Base-by-base conservation (phyloP, 1,140 invertebrate species). In the Cylas formicarius region DNA sequence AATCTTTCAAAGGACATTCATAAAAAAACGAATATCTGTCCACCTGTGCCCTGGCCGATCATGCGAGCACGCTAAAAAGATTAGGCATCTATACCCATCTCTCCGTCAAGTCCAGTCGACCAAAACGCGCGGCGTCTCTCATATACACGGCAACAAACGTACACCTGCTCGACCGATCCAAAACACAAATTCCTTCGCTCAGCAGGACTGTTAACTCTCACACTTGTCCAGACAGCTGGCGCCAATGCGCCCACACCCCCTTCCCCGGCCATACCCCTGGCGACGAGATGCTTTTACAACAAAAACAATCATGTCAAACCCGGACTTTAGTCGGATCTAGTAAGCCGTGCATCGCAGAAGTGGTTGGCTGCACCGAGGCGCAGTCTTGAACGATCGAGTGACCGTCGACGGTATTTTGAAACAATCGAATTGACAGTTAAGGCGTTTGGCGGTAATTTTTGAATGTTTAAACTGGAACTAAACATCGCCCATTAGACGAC, bases 181-280 rank as follows among this genome's bases (percentile, higher is more conserved):
- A 48, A n/a, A n/a, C n/a, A n/a, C 45, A 48, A 48, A 48, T 48
- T 48, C 45, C 45, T 48, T 48, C 45, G n/a, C n/a, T 37, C 45
- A 41, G 45, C 45, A 33, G 45, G 45, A 41, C 45, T 41, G 51
- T 53, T 53, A 53, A 48, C 47, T 53, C 51, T 53, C 51, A 53
- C 51, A 53, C 51, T 53, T 53, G 46, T 48, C 52, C 52, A 54
- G 52, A 54, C 52, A 50, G 47, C 52, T 54, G 52, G 52, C 52
- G 52, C 52, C 52, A 54, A 45, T 32, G 11, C 27, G 16, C 26
- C 22, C 32, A 18, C 40, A 23, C 26, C 14, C 50, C 46, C 35
- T 19, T 24, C 24, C 13, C 45, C 44, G 14, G 36, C 26, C 38
- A 28, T 24, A 26, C 46, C 38, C 23, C 39, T 40, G 13, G 11